These are phyloP conservation scores for Dermochelys coriacea DNA, from an alignment of 2,797 vertebrate species.

Conservation along the genomic window DNA sequence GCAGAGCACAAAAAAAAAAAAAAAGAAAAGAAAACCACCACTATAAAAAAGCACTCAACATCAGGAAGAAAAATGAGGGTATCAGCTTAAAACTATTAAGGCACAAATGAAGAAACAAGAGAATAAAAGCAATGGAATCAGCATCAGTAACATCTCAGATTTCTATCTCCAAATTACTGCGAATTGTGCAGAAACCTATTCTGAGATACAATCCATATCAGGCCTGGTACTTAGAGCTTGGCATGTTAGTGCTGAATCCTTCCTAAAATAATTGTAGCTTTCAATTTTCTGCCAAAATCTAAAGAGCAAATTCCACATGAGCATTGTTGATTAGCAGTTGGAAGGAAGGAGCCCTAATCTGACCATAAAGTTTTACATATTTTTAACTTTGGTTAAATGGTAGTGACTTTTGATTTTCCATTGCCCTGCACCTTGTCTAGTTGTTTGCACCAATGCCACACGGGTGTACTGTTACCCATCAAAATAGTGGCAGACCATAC, in stretches of 20 bases:
- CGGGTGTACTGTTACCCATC: not conserved
- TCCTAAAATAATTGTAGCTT: conserved; percentile 2
- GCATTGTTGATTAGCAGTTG: not conserved
- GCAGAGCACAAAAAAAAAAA: not conserved
- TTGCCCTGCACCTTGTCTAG: not conserved
- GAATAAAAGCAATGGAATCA: not conserved
- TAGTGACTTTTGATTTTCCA: not conserved
- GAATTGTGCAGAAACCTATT: not conserved
- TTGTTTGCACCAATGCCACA: not conserved
- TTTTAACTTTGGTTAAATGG: not conserved
- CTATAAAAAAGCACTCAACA: not conserved
- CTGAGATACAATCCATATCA: not conserved
- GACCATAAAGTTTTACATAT: not conserved
- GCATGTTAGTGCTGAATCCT: not conserved
- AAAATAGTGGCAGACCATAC: not conserved
- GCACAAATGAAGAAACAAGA: not conserved
- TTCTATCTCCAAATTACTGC: not conserved
- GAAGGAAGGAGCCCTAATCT: not conserved
- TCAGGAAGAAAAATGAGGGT: not conserved
- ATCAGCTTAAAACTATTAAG: conserved; percentile 11
- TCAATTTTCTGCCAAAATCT: not conserved
- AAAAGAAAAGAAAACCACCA: not conserved
- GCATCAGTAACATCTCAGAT: not conserved
- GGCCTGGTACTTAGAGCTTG: not conserved
- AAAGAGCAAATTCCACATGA: not conserved